These are phyloP conservation scores for Wiebesia pumilae DNA, from an alignment of 1,140 invertebrate species.

Conservation along the genomic window DNA sequence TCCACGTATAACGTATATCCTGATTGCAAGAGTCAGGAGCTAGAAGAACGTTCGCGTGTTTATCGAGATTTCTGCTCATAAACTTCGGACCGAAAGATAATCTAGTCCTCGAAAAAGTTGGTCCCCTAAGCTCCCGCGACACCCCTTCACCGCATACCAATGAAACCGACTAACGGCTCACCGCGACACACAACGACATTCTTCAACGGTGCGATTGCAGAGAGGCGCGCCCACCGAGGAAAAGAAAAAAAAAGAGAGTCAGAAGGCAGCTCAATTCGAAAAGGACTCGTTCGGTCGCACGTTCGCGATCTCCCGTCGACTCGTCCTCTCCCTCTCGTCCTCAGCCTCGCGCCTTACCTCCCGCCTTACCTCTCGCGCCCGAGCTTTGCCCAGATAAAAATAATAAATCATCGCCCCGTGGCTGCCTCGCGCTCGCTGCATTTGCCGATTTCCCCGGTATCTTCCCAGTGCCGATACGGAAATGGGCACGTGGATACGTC, in stretches of 20 bases:
- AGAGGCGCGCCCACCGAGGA: not conserved
- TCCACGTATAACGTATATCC: no score
- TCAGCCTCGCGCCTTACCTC: no score
- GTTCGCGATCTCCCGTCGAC: conserved; percentile 5
- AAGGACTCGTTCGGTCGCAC: not conserved
- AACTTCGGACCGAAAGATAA: not conserved
- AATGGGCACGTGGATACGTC: conserved; percentile 64
- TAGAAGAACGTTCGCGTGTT: not conserved
- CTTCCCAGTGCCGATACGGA: conserved; percentile 67
- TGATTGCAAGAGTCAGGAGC: no score
- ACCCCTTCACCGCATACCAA: not conserved
- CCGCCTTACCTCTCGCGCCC: conserved; percentile 7
- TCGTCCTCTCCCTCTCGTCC: not conserved
- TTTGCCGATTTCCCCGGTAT: conserved; percentile 67
- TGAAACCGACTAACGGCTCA: not conserved
- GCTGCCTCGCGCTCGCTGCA: conserved; percentile 53
- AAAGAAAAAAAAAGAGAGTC: not conserved
- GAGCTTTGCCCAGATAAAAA: conserved; percentile 64
- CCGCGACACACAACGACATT: not conserved
- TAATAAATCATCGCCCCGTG: conserved; percentile 69
- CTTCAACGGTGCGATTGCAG: not conserved
- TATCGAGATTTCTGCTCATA: not conserved
- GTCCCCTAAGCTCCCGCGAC: not conserved
- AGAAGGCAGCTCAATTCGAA: not conserved
- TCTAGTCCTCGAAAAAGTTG: not conserved